These are phyloP conservation scores for Neogobius melanostomus DNA, from an alignment of 2,113 vertebrate genomes.

Conservation along the genomic window DNA sequence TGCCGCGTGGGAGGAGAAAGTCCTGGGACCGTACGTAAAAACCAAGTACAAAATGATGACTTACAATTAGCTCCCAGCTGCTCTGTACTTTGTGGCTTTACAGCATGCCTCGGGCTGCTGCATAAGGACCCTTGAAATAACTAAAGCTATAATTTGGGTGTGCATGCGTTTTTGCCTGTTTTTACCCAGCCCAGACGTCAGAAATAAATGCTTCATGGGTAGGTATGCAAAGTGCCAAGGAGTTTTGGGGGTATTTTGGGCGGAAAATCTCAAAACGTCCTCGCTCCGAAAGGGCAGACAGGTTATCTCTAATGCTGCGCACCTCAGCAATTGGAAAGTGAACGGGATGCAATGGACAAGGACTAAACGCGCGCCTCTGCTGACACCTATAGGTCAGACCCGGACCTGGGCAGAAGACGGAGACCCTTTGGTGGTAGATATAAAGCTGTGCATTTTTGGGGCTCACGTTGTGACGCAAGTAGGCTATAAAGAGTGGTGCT, in stretches of 20 bases:
- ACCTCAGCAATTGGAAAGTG: neutral
- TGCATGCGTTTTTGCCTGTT: conserved; percentile 43
- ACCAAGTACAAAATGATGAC: conserved; percentile 72
- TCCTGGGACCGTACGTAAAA: conserved; percentile 60
- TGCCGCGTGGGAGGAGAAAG: conserved; percentile 66
- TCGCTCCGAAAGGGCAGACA: conserved; percentile 4
- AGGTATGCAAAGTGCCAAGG: conserved; percentile 29
- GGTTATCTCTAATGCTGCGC: neutral
- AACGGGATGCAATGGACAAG: neutral
- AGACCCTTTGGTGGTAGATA: neutral
- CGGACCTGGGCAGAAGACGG: conserved; percentile 36
- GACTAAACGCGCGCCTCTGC: conserved; percentile 47
- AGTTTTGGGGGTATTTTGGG: neutral
- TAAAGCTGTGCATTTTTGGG: too few species aligned
- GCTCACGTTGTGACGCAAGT: too few species aligned
- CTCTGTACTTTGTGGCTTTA: conserved; percentile 73
- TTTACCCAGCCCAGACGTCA: conserved; percentile 61
- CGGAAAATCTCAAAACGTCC: neutral
- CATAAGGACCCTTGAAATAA: conserved; percentile 65
- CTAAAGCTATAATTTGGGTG: conserved; percentile 68
- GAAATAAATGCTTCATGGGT: conserved; percentile 50
- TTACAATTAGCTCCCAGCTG: conserved; percentile 70
- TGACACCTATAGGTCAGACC: conserved; percentile 77
- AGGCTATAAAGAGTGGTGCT: too few species aligned
- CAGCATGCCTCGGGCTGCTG: conserved; percentile 60